phyloP scores from a whole-genome alignment of 2,888 invertebrate species.

The Scaptomyza parva region DNA sequence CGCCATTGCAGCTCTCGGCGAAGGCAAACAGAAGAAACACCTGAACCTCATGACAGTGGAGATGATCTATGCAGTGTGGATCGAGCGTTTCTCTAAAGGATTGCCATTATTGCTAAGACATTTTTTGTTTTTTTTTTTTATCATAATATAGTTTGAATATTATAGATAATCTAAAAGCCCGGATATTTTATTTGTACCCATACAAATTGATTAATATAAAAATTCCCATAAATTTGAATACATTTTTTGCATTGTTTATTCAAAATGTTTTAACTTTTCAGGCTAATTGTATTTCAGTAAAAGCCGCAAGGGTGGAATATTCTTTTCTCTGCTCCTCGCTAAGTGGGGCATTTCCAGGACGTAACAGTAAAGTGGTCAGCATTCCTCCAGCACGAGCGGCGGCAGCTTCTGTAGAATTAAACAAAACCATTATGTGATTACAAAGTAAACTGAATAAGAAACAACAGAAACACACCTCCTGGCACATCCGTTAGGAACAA shows the following conservation, averaged over 20 bases:
- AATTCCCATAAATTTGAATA: too few species aligned
- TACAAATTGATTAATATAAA: too few species aligned
- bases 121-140: neutral
- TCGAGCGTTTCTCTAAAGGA: conserved; percentile 75
- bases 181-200: too few species aligned
- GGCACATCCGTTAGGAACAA: conserved; percentile 94
- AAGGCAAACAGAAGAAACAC: conserved; percentile 39
- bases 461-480: conserved; percentile 88
- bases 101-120: neutral
- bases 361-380: conserved; percentile 88
- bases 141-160: too few species aligned
- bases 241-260: too few species aligned
- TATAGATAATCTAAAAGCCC: neutral
- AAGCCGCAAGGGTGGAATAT: conserved; percentile 87
- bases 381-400: conserved; percentile 92
- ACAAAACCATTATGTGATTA: neutral
- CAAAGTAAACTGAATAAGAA: neutral
- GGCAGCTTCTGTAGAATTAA: conserved; percentile 89
- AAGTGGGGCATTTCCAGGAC: conserved; percentile 92
- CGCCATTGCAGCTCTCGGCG: conserved; percentile 41
- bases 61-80: conserved; percentile 83
- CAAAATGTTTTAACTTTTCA: neutral
- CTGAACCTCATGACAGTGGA: conserved; percentile 72
- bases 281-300: conserved; percentile 79
- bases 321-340: conserved; percentile 86